Evolutionary conservation across 1,140 invertebrate species (phyloP).

Genomic region (Drosophila pruinosa): DNA sequence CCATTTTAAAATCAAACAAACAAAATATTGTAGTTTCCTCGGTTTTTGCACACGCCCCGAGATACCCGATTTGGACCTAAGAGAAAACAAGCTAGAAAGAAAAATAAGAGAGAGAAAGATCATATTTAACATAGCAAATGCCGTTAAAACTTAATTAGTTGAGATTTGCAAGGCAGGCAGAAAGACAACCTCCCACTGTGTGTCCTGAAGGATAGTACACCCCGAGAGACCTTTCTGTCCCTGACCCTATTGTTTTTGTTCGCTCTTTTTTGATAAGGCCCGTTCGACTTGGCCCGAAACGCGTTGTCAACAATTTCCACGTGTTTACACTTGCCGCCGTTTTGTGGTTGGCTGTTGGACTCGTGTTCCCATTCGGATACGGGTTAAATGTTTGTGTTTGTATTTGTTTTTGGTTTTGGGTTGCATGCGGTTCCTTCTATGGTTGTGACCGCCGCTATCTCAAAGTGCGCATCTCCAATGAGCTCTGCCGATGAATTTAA

Average conservation of each 20-base stretch:
- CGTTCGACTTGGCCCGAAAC: conserved; percentile 14
- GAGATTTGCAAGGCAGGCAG: conserved; percentile 54
- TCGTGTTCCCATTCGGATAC: conserved; percentile 12
- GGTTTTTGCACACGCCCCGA: conserved; percentile 62
- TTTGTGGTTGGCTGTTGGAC: conserved; percentile 60
- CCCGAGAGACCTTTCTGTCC: conserved; percentile 50
- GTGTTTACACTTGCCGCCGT: conserved; percentile 75
- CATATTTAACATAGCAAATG: conserved; percentile 71
- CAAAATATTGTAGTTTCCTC: conserved; percentile 33
- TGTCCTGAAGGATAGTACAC: conserved; percentile 64
- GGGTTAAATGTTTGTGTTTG: background rate
- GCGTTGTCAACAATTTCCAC: conserved; percentile 50
- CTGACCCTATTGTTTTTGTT: conserved; percentile 7
- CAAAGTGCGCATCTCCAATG: conserved; percentile 57
- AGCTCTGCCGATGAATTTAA: conserved; percentile 51
- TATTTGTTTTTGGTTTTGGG: background rate
- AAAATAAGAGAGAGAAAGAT: background rate
- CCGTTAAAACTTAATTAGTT: conserved; percentile 79
- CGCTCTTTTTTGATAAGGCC: conserved; percentile 13
- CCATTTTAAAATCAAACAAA: conserved; percentile 70
- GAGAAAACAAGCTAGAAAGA: background rate
- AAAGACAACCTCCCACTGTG: conserved; percentile 60
- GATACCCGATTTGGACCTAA: background rate
- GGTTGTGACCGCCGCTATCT: conserved; percentile 52
- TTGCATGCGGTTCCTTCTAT: conserved; percentile 19